Conservation (phyloP, 2,113 vertebrate genomes). For the Pomatostomus ruficeps region DNA sequence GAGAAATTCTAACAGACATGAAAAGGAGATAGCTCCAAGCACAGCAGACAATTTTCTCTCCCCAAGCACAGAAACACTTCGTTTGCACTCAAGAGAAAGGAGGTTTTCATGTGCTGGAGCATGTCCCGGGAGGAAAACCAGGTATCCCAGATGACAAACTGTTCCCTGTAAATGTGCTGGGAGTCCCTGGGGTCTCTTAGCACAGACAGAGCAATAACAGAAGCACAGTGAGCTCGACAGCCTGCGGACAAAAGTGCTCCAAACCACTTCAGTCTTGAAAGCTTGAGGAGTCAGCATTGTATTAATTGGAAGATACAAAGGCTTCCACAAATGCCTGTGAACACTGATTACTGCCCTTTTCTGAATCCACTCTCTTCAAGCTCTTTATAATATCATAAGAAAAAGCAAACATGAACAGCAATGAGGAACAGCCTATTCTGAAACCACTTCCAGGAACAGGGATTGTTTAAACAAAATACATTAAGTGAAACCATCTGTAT, state of each 20-base stretch:
- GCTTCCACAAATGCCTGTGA: not conserved
- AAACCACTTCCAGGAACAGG: slow-evolving; percentile 71
- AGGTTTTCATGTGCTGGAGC: not conserved
- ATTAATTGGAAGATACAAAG: not conserved
- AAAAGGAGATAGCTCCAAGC: not conserved
- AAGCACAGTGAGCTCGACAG: not conserved
- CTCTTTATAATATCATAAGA: slow-evolving; percentile 39
- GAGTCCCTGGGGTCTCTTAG: not conserved
- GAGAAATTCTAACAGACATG: not conserved
- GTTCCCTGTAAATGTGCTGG: not conserved
- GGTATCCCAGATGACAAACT: not conserved
- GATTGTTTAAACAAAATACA: slow-evolving; percentile 73
- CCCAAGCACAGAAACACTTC: not conserved
- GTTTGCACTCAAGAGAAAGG: not conserved
- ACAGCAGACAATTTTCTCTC: not conserved
- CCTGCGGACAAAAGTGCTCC: not conserved
- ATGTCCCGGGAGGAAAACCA: not conserved
- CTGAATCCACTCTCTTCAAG: not conserved
- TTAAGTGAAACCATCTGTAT: slow-evolving; percentile 76
- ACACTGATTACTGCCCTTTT: not conserved
- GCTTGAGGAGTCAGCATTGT: not conserved
- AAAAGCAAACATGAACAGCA: slow-evolving; percentile 57
- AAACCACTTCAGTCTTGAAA: not conserved
- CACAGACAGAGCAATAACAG: not conserved
- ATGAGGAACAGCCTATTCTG: slow-evolving; percentile 64